Percentiles rank a stretch among this genome's conserved stretches.
phyloP scores from a whole-genome alignment of 2,113 vertebrate genomes.

The Mesitornis unicolor region DNA sequence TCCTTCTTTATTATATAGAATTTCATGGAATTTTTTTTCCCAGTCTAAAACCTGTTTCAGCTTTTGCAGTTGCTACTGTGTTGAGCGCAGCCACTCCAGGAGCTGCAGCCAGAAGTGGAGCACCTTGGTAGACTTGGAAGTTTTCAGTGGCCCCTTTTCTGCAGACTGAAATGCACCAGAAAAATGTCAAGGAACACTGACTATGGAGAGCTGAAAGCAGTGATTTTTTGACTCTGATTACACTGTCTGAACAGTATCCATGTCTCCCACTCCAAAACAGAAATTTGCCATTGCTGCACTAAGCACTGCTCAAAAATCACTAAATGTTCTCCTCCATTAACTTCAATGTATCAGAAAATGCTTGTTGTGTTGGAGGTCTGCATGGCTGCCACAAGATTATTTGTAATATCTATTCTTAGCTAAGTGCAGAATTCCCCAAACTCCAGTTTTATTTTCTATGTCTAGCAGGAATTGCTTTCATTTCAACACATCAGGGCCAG shows the following conservation, averaged over 20 bases:
- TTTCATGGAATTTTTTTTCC: not conserved
- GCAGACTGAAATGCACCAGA: not conserved
- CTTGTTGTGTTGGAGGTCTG: not conserved
- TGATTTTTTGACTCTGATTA: not conserved
- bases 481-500: not conserved
- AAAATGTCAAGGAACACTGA: not conserved
- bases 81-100: not conserved
- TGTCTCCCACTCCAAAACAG: not conserved
- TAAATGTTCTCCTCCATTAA: not conserved
- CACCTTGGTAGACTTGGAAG: not conserved
- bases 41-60: not conserved
- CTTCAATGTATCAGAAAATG: not conserved
- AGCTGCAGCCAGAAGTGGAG: not conserved
- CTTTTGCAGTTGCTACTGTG: not conserved
- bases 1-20: not conserved
- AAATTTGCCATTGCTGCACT: not conserved
- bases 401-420: not conserved
- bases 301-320: not conserved
- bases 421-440: not conserved
- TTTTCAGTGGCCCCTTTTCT: not conserved
- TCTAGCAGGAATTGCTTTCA: not conserved
- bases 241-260: not conserved
- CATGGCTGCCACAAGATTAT: not conserved
- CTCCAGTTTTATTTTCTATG: not conserved
- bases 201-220: not conserved